phyloP scores from a whole-genome alignment of 2,888 invertebrate species.

The Heliconius hortense region DNA sequence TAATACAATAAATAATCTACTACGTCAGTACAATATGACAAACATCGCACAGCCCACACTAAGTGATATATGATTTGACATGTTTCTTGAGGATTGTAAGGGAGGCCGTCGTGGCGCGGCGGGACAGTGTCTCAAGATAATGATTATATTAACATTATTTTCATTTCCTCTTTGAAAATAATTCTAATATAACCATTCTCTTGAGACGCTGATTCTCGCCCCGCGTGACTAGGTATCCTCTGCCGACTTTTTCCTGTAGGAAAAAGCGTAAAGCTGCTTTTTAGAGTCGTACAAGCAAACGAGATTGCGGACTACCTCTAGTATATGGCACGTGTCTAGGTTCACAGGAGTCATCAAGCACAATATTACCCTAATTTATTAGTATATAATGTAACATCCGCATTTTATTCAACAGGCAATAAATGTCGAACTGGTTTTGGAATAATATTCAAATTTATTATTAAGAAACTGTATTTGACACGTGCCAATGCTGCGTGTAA shows the following conservation, averaged over 20 bases:
- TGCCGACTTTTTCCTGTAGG: too few relatives aligned
- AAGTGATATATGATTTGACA: too few relatives aligned
- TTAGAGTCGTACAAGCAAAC: too few relatives aligned
- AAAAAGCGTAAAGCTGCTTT: too few relatives aligned
- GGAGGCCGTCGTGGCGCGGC: neutral
- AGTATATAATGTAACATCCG: conserved; percentile 5
- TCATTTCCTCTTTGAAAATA: too few relatives aligned
- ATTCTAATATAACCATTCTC: too few relatives aligned
- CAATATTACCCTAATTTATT: neutral
- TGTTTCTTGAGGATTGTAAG: neutral
- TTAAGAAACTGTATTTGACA: neutral
- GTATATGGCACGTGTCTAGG: too few relatives aligned
- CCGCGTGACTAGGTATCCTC: too few relatives aligned
- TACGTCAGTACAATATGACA: neutral
- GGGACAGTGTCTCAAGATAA: neutral
- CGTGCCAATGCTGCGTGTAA: neutral
- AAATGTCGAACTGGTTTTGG: neutral
- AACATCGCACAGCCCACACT: too few relatives aligned
- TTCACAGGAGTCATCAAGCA: neutral
- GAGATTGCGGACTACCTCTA: too few relatives aligned
- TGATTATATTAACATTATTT: too few relatives aligned
- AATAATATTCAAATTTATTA: neutral
- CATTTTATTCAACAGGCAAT: neutral
- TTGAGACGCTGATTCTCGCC: too few relatives aligned
- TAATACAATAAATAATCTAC: neutral